Evolutionary conservation across 2,888 invertebrate species (phyloP).

Genomic region (Aporophyla lueneburgensis): DNA sequence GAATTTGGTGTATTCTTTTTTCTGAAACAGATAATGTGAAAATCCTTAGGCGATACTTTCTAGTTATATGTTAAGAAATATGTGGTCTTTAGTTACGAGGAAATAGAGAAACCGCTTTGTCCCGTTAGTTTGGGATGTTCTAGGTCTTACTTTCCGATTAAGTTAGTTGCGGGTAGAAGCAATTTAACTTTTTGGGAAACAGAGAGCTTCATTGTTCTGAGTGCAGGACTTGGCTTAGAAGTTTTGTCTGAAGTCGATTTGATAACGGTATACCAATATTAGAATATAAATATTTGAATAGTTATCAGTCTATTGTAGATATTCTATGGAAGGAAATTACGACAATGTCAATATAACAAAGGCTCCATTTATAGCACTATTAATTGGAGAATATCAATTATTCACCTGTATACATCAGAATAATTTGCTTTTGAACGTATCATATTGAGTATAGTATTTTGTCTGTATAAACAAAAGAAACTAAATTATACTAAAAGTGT

Average conservation of each 20-base stretch:
- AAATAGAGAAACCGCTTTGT: constrained; percentile 28
- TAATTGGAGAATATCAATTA: constrained; percentile 34
- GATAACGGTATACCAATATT: not conserved
- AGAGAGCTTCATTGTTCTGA: constrained; percentile 37
- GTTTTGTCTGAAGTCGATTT: constrained; percentile 4
- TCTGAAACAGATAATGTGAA: constrained; percentile 22
- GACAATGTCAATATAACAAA: constrained; percentile 28
- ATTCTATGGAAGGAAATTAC: constrained; percentile 7
- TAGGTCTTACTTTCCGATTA: constrained; percentile 47
- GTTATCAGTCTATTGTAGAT: not conserved
- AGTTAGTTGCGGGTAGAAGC: constrained; percentile 34
- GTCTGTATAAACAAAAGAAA: not conserved
- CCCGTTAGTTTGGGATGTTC: constrained; percentile 28
- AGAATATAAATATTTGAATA: constrained; percentile 34
- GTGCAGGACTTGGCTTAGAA: constrained; percentile 27
- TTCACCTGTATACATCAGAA: constrained; percentile 6
- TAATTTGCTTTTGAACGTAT: not conserved
- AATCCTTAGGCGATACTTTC: constrained; percentile 34
- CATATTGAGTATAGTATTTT: not conserved
- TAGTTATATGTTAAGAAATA: constrained; percentile 7
- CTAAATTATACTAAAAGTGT: not conserved
- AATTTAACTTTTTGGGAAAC: constrained; percentile 56
- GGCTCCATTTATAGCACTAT: constrained; percentile 9
- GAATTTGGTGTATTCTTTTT: constrained; percentile 26
- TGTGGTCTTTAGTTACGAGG: not conserved